These are phyloP conservation scores for Noctua comes DNA, from an alignment of 2,888 invertebrate species.

Conservation along the genomic window DNA sequence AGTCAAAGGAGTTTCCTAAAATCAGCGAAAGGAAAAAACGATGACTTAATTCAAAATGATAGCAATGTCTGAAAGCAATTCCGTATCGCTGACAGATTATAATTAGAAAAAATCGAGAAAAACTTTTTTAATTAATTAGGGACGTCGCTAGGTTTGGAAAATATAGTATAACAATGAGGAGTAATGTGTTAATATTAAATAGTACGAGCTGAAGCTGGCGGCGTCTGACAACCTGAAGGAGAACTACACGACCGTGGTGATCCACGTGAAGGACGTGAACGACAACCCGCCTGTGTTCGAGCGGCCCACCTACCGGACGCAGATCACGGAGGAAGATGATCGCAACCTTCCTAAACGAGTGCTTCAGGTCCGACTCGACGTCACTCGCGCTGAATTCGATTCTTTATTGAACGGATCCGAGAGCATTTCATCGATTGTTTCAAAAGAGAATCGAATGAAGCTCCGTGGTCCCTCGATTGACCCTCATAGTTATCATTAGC, in stretches of 20 bases:
- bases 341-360: constrained; percentile 98
- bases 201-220: constrained; percentile 98
- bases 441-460: constrained; percentile 79
- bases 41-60: constrained; percentile 42
- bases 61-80: constrained; percentile 27
- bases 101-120: constrained; percentile 26
- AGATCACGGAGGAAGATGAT: constrained; percentile 99
- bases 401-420: constrained; percentile 71
- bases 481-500: constrained; percentile 70
- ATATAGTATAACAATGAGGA: constrained; percentile 10
- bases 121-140: constrained; percentile 28
- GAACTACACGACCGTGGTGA: constrained; percentile 98
- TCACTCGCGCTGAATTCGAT: constrained; percentile 89
- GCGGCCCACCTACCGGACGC: constrained; percentile 97
- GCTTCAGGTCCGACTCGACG: constrained; percentile 93
- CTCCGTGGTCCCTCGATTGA: constrained; percentile 70
- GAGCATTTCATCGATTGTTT: constrained; percentile 59
- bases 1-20: constrained; percentile 71
- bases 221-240: constrained; percentile 99
- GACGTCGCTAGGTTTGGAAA: constrained; percentile 24
- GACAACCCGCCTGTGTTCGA: constrained; percentile 99
- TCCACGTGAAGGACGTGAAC: constrained; percentile 99
- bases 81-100: constrained; percentile 29
- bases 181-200: constrained; percentile 70
- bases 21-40: constrained; percentile 57